Percentiles rank a stretch among this genome's conserved stretches.
Evolutionary conservation across 2,797 vertebrate genomes (phyloP).

Genomic region (Anguilla anguilla): DNA sequence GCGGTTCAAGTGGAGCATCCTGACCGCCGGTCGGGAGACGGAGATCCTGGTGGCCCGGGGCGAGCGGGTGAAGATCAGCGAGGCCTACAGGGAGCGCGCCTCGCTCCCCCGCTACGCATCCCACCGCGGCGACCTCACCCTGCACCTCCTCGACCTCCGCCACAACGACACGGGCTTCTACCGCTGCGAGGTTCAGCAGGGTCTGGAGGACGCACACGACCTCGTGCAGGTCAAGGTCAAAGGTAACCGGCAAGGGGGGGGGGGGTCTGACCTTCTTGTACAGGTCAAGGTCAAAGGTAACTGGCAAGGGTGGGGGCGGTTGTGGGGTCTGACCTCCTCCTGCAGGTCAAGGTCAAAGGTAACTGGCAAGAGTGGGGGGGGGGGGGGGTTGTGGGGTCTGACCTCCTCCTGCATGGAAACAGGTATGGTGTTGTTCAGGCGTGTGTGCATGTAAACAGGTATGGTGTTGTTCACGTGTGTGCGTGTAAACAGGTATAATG

Average conservation of each 20-base stretch:
- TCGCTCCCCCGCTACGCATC: conserved; percentile 80
- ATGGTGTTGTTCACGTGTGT: background rate
- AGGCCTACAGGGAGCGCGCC: conserved; percentile 82
- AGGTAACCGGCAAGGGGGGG: conserved; percentile 69
- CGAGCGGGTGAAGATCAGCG: conserved; percentile 85
- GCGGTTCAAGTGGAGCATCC: conserved; percentile 89
- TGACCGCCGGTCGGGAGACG: conserved; percentile 74
- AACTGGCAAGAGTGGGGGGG: no score
- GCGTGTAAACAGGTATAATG: background rate
- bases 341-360: no score
- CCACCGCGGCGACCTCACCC: conserved; percentile 82
- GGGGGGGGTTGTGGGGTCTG: no score
- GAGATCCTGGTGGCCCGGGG: conserved; percentile 92
- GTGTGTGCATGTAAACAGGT: background rate
- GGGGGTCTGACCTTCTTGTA: no score
- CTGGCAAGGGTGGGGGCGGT: no score
- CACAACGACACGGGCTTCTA: conserved; percentile 90
- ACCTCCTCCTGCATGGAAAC: background rate
- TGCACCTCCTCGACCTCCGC: conserved; percentile 78
- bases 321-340: no score
- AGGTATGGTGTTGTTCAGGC: background rate
- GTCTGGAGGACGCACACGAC: conserved; percentile 87
- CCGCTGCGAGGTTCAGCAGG: conserved; percentile 92
- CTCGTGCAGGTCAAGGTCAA: conserved; percentile 84
- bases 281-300: no score